Evolutionary conservation across 1,140 invertebrate genomes (phyloP), one percentile per base, ranked within the genome.

Genomic region (Goniozus legneri): DNA sequence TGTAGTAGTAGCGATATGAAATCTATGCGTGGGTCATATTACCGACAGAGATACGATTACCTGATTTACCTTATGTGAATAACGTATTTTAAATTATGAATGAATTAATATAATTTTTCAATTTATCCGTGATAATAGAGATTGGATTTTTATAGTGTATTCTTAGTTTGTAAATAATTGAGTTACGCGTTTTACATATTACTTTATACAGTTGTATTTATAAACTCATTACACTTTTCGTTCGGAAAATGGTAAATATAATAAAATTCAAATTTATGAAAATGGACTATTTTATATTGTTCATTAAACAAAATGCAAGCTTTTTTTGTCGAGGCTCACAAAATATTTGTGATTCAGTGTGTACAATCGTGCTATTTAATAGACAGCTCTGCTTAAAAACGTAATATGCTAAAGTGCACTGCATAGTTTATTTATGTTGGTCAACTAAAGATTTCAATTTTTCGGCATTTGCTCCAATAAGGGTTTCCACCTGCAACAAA

Each of bases 391-490:
- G 38, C 31, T 50, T 37, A 53, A 55, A 41, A 46, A 43, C 54
- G 50, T 16, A 41, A 41, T 34, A 41, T 38, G 32, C 41, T 24
- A 41, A 31, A n/a, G 15, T 10, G 18, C 32, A 22, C 21, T 44
- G 27, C 35, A 43, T 47, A 34, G 30, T 60, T 74, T 77, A 81
- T 56, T 78, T 82, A 58, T 80, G 55, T 57, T 84, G 83, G 32
- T 79, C 58, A 57, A 91, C 79, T 7, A 76, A 74, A 58, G 82
- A 79, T 60, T 78, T 80, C 12, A 95, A 71, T 70, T 86, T 91
- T 3, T 82, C 79, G 31, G 80, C 79, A 66, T 89, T 92, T 24
- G 90, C 90, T 14, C 92, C 92, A 48, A 86, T 82, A 67, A 93
- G 89, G 43, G 81, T 79, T 6, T 85, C 82, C 20, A 91, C 7